These are phyloP conservation scores for Apodemia mormo DNA, from an alignment of 2,888 invertebrate species.

Conservation along the genomic window DNA sequence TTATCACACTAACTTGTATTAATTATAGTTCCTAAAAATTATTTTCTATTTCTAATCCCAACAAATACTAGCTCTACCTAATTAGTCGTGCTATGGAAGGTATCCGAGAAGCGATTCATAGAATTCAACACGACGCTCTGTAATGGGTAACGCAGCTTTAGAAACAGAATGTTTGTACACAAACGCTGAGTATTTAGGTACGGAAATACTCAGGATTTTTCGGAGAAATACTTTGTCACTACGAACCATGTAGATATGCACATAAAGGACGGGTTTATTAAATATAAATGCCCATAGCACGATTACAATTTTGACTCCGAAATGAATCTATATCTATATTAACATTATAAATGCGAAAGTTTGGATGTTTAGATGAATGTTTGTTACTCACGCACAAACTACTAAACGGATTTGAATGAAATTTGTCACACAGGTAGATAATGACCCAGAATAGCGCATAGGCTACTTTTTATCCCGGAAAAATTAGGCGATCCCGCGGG, in stretches of 20 bases:
- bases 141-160: not conserved
- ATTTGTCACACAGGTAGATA: too few relatives aligned
- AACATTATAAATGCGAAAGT: too few relatives aligned
- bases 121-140: not conserved
- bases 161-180: conserved; percentile 13
- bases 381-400: too few relatives aligned
- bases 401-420: too few relatives aligned
- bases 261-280: not conserved
- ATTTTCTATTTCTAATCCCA: not conserved
- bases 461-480: too few relatives aligned
- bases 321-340: too few relatives aligned
- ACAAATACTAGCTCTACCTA: not conserved
- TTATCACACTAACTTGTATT: not conserved
- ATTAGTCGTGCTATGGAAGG: not conserved
- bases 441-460: too few relatives aligned
- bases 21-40: not conserved
- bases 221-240: not conserved
- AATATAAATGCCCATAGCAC: too few relatives aligned
- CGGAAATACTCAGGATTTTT: conserved; percentile 9
- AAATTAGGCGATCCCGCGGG: too few relatives aligned
- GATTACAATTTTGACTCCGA: too few relatives aligned
- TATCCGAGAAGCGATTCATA: conserved; percentile 3
- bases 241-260: not conserved
- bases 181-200: conserved; percentile 8
- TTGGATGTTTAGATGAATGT: too few relatives aligned